Evolutionary conservation across 2,797 vertebrate species (phyloP), one percentile per base, ranked within the genome.

Genomic region (Microcaecilia unicolor): DNA sequence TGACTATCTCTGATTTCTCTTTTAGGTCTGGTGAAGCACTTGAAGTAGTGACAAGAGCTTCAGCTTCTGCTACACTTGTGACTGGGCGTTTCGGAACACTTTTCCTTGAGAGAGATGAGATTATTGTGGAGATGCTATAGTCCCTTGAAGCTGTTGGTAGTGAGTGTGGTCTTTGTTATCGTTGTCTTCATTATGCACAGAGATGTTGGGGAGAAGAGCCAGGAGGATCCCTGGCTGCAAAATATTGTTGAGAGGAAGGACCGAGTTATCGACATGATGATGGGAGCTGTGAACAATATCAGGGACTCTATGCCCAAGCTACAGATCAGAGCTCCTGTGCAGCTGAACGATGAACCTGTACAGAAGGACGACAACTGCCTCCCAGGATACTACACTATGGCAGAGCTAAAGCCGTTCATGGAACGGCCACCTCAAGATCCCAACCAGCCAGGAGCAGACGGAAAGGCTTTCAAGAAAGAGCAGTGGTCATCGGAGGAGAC

Each of bases 241-340:
- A 91, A 92, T 22, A 82, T 94, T 22, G 89, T 85, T 20, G 70
- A 62, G 23, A 82, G 72, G 55, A 84, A 83, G 63, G 91, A 83
- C 26, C 81, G 82, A 8, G 51, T 98, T 44, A 55, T 98, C 3
- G 81, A 72, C 17, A 80, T 96, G 48, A 91, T 98, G 53, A 67
- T 87, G 8, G 88, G 85, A 0, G 93, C 89, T 0, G 78, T 94
- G 33, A 81, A 95, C 68, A 96, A 97, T 67, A 73, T 97, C 1
- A 80, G 83, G 3, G 83, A 84, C 8, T 80, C 72, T 0, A 71
- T 84, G 70, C 81, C 82, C 1, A 80, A 76, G 17, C 84, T 95
- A 52, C 94, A 98, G 76, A 97, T 98, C 7, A 20, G 78, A 2
- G 86, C 91, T 4, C 90, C 92, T 0, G 62, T 85, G 21, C 58